Percentiles rank a stretch among this genome's conserved stretches.
Conservation (phyloP, 2,113 vertebrate genomes). For the Donacobius atricapilla region DNA sequence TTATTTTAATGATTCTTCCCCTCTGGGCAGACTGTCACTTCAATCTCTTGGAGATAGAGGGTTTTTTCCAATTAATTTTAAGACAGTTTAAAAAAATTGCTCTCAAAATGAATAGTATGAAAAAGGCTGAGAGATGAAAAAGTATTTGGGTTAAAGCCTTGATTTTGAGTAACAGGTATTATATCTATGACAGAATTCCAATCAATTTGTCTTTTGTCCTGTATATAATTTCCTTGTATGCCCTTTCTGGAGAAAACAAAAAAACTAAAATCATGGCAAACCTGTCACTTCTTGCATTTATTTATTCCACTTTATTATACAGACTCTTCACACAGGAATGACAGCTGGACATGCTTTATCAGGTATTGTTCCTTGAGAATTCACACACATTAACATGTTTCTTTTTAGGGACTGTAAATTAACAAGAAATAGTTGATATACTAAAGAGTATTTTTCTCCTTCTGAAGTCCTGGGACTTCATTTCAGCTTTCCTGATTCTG, state of each 20-base stretch:
- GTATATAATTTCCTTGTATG: background rate
- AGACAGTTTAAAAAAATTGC: background rate
- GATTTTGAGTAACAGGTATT: background rate
- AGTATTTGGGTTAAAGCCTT: background rate
- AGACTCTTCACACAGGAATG: background rate
- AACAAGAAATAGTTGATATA: background rate
- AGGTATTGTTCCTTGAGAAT: background rate
- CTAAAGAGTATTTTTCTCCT: background rate
- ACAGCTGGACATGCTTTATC: background rate
- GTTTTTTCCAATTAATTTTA: background rate
- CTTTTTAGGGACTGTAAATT: background rate
- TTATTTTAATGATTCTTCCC: background rate
- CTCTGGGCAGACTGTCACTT: background rate
- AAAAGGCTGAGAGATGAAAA: background rate
- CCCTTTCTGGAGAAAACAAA: background rate
- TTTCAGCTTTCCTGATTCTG: background rate
- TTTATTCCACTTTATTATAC: background rate
- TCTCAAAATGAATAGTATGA: background rate
- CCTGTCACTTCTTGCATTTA: rapidly evolving
- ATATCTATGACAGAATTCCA: background rate
- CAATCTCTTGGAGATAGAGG: background rate
- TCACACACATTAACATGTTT: rapidly evolving
- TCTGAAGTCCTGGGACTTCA: background rate
- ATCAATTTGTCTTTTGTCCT: background rate
- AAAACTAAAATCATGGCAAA: background rate